Conservation (phyloP, 35 echinoderm and acorn worm species). For the Heliocidaris erythrogramma region DNA sequence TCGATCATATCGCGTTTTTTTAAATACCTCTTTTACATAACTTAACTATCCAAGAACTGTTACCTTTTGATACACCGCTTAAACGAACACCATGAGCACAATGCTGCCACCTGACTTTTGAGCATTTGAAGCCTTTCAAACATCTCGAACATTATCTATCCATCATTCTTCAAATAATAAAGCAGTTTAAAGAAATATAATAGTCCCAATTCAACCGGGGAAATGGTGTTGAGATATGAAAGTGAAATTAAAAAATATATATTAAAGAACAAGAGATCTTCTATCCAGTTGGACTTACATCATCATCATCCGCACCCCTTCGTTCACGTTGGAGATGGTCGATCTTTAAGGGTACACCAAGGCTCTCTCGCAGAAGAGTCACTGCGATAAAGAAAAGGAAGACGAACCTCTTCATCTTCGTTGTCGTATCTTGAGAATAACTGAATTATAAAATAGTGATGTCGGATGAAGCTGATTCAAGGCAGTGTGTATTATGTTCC, state of each 20-base stretch:
- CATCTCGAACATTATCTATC: too few relatives aligned
- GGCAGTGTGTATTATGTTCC: background rate
- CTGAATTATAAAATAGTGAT: background rate
- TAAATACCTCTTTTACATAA: too few relatives aligned
- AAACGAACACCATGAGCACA: too few relatives aligned
- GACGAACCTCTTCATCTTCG: background rate
- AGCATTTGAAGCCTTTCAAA: too few relatives aligned
- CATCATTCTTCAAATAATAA: too few relatives aligned
- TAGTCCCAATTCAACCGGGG: background rate
- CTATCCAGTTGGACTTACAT: background rate
- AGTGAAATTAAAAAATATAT: background rate
- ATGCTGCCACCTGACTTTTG: too few relatives aligned
- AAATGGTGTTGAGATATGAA: background rate
- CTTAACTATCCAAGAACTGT: too few relatives aligned
- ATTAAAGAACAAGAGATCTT: background rate
- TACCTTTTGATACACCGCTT: too few relatives aligned
- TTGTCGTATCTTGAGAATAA: background rate
- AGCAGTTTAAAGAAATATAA: background rate
- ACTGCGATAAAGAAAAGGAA: background rate
- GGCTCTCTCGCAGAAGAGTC: background rate
- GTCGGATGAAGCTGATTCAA: background rate
- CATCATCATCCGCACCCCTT: background rate
- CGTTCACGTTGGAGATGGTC: background rate
- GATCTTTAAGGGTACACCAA: background rate
- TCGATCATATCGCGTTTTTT: too few relatives aligned